phyloP scores from a whole-genome alignment of 2,888 invertebrate genomes.

The Drosophila bunnanda region DNA sequence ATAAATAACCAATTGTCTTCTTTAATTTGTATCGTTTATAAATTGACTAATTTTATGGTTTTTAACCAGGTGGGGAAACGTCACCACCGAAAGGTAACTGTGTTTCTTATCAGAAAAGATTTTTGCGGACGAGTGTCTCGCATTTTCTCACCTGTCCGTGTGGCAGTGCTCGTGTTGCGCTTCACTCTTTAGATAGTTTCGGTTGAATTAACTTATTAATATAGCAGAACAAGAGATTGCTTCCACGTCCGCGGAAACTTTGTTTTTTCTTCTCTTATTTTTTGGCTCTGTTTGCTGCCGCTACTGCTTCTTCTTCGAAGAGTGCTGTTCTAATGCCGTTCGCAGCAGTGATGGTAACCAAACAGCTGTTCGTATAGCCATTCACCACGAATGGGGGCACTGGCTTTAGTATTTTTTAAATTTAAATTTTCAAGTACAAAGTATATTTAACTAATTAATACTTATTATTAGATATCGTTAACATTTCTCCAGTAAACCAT shows the following conservation, averaged over 20 bases:
- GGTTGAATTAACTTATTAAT: conserved; percentile 24
- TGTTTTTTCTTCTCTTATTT: not conserved
- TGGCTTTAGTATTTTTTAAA: not conserved
- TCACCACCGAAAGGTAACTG: conserved; percentile 26
- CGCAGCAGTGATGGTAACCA: not conserved
- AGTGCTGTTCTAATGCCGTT: conserved; percentile 21
- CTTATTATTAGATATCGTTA: too few relatives aligned
- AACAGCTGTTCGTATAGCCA: conserved; percentile 10
- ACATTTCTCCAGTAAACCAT: not conserved
- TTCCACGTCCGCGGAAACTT: conserved; percentile 29
- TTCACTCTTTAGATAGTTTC: not conserved
- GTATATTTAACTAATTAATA: too few relatives aligned
- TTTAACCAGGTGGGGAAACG: conserved; percentile 30
- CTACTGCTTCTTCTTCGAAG: not conserved
- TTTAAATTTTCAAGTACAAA: too few relatives aligned
- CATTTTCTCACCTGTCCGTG: conserved; percentile 18
- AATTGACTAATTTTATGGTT: not conserved
- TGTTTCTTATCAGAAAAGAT: conserved; percentile 21
- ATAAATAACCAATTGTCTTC: conserved; percentile 2
- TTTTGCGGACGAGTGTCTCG: not conserved
- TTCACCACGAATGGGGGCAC: not conserved
- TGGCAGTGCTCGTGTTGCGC: not conserved
- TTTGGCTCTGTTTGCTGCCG: conserved; percentile 2
- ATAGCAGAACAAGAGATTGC: conserved; percentile 24
- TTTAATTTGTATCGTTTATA: conserved; percentile 4